Evolutionary conservation across 2,113 vertebrate species (phyloP).

Genomic region (Synchiropus splendidus): DNA sequence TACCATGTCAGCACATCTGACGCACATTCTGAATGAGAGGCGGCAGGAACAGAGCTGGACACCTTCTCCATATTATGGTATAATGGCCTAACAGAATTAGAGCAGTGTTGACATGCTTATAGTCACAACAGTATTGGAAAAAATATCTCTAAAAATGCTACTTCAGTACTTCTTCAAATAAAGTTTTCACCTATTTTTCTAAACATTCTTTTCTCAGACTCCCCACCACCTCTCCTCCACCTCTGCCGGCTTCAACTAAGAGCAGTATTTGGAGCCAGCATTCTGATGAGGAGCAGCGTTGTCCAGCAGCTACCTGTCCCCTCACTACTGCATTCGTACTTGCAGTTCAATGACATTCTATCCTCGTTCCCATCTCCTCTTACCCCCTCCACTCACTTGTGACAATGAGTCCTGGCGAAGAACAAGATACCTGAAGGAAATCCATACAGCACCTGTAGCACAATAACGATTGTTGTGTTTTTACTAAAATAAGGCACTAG

Average conservation of each 20-base stretch:
- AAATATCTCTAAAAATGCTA: background rate
- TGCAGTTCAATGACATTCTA: constrained; percentile 51
- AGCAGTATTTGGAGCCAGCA: constrained; percentile 36
- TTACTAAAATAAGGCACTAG: no score
- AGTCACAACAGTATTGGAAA: no score
- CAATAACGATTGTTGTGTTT: background rate
- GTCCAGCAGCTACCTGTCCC: constrained; percentile 60
- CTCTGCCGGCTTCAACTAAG: constrained; percentile 57
- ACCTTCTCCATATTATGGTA: constrained; percentile 66
- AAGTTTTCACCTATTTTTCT: background rate
- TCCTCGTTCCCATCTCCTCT: no score
- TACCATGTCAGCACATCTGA: constrained; percentile 54
- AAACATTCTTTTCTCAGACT: constrained; percentile 26
- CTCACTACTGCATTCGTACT: constrained; percentile 40
- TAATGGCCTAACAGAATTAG: background rate
- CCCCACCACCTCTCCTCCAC: constrained; percentile 51
- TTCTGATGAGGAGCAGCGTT: constrained; percentile 37
- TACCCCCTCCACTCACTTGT: no score
- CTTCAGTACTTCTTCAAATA: background rate
- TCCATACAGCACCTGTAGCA: background rate
- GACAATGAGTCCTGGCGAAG: no score
- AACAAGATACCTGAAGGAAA: background rate
- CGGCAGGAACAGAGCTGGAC: constrained; percentile 52
- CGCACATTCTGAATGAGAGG: constrained; percentile 57
- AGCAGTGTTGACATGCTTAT: no score